Evolutionary conservation across 2,113 vertebrate species (phyloP).

Genomic region (Camelus dromedarius): DNA sequence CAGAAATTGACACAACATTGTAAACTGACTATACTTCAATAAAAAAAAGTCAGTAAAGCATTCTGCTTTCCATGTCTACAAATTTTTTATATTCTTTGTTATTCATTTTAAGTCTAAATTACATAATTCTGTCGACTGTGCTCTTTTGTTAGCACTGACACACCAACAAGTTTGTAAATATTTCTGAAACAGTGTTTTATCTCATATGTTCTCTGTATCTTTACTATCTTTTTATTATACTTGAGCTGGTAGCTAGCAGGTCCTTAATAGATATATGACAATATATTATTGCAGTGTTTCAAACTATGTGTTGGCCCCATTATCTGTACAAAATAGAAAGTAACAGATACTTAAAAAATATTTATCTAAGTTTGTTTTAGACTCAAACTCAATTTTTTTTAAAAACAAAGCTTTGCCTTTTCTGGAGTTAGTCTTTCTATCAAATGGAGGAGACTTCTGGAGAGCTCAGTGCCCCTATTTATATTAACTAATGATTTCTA

Average conservation of each 20-base stretch:
- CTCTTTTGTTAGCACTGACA: neutral
- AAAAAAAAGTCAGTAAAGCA: neutral
- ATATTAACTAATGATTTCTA: conserved; percentile 47
- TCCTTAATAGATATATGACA: neutral
- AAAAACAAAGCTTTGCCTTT: neutral
- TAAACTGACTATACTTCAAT: no score
- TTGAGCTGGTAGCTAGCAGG: neutral
- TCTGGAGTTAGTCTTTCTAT: neutral
- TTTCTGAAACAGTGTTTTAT: neutral
- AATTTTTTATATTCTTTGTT: neutral
- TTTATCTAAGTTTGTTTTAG: conserved; percentile 26
- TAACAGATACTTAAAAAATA: neutral
- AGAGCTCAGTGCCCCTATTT: neutral
- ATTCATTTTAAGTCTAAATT: conserved; percentile 28
- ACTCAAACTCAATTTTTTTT: neutral
- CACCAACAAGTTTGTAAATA: neutral
- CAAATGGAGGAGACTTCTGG: conserved; percentile 26
- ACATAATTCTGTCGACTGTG: neutral
- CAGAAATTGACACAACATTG: no score
- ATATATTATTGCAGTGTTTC: conserved; percentile 3
- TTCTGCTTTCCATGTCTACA: conserved; percentile 31
- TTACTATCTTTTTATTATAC: neutral
- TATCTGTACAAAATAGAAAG: neutral
- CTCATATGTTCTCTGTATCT: neutral
- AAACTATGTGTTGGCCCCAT: neutral